Percentiles rank a stretch among this genome's conserved stretches.
These are phyloP conservation scores for Calephelis virginiensis DNA, from an alignment of 1,140 invertebrate genomes.

Conservation along the genomic window DNA sequence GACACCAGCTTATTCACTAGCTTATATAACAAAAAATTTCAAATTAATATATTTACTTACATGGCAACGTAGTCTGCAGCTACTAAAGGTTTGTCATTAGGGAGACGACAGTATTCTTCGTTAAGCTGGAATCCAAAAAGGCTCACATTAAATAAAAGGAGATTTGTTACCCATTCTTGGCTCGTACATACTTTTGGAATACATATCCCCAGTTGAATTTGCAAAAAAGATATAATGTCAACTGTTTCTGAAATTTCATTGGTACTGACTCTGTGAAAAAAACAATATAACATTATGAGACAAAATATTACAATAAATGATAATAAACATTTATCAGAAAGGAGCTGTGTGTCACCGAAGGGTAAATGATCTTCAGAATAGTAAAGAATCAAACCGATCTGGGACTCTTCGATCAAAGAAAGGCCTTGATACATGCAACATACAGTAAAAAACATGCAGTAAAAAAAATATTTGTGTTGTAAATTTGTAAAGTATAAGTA, in stretches of 20 bases:
- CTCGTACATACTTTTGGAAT: slow-evolving; percentile 49
- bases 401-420: too few species aligned
- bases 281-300: background rate
- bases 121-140: slow-evolving; percentile 37
- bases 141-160: slow-evolving; percentile 37
- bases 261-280: slow-evolving; percentile 26
- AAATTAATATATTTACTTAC: slow-evolving; percentile 36
- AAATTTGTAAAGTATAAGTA: too few species aligned
- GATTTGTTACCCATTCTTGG: slow-evolving; percentile 36
- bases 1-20: too few species aligned
- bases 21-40: too few species aligned
- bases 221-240: background rate
- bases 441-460: too few species aligned
- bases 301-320: too few species aligned
- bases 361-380: too few species aligned
- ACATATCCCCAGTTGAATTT: slow-evolving; percentile 41
- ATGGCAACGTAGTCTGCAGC: slow-evolving; percentile 48
- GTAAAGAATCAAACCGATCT: too few species aligned
- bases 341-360: too few species aligned
- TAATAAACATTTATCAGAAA: too few species aligned
- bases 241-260: background rate
- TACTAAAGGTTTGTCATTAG: slow-evolving; percentile 54
- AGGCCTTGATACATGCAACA: too few species aligned
- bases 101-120: slow-evolving; percentile 46
- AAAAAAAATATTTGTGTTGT: too few species aligned